Conservation (phyloP, 1,140 invertebrate species). For the Platyscapa corneri region DNA sequence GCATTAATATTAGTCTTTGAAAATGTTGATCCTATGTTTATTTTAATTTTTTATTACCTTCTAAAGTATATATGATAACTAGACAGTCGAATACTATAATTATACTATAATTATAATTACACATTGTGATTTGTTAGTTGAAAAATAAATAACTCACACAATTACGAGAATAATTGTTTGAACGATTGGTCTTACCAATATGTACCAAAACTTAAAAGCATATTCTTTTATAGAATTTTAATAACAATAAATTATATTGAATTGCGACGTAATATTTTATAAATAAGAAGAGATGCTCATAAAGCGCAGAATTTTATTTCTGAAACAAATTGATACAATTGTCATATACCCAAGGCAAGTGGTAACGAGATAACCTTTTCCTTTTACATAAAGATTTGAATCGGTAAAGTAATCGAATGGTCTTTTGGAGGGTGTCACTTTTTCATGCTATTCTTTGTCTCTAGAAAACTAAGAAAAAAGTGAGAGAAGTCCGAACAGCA, state of each 20-base stretch:
- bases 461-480: background rate
- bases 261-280: background rate
- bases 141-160: background rate
- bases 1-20: background rate
- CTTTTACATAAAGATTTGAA: background rate
- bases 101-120: background rate
- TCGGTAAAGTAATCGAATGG: background rate
- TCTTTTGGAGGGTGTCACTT: no score
- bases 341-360: background rate
- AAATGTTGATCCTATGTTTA: background rate
- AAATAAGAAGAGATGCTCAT: background rate
- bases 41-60: background rate
- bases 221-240: background rate
- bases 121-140: background rate
- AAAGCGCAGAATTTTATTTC: slow-evolving; percentile 17
- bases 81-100: no score
- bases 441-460: no score
- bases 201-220: background rate
- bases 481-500: no score
- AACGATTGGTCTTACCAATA: background rate
- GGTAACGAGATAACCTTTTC: background rate
- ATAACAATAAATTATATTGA: background rate
- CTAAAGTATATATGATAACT: background rate
- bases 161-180: background rate
- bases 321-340: slow-evolving; percentile 21